Evolutionary conservation across 2,113 vertebrate species (phyloP).

Genomic region (Cygnus atratus): DNA sequence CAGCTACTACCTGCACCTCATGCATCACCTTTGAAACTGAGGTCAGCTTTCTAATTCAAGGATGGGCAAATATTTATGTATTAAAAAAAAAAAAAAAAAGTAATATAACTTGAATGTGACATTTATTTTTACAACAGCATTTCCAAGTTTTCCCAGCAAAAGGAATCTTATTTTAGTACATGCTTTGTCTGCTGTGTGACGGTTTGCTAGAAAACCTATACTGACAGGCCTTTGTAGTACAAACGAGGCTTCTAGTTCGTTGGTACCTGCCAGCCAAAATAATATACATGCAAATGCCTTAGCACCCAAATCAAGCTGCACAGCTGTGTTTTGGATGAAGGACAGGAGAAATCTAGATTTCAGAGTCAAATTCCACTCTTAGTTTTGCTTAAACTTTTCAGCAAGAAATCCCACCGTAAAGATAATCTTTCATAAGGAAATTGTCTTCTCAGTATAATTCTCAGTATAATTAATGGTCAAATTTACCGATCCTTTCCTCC

Average conservation of each 20-base stretch:
- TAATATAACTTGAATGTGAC: fast-evolving
- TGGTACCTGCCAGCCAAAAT: neutral
- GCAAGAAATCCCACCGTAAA: neutral
- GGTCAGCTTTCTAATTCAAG: neutral
- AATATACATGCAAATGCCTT: neutral
- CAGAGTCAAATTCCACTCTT: neutral
- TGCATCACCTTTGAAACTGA: neutral
- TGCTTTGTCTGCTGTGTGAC: neutral
- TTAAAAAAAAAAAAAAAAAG: neutral
- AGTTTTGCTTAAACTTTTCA: neutral
- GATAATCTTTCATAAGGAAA: neutral
- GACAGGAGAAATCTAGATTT: neutral
- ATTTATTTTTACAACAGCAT: neutral
- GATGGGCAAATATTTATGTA: fast-evolving
- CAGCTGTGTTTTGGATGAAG: neutral
- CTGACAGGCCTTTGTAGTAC: neutral
- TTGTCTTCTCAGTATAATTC: neutral
- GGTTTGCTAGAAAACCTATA: neutral
- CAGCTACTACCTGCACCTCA: neutral
- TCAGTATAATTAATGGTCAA: neutral
- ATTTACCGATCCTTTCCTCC: neutral
- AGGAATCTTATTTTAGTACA: too few species aligned
- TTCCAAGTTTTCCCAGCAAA: neutral
- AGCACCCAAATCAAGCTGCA: neutral
- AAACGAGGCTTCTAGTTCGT: neutral